Evolutionary conservation across 2,797 vertebrate genomes (phyloP).

Genomic region (Takifugu rubripes): DNA sequence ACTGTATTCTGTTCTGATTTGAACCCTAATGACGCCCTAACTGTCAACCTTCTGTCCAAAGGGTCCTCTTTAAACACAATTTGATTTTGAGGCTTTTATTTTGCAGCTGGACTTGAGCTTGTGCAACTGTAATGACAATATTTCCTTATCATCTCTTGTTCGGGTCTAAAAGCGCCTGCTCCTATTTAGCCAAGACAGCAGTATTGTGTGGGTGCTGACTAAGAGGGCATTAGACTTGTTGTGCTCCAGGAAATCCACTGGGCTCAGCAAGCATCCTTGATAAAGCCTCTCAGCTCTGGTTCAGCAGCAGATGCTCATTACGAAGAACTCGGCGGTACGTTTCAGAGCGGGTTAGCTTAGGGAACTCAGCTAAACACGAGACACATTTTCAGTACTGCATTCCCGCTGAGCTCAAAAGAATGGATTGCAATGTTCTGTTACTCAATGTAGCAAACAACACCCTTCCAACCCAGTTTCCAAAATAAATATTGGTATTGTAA

Average conservation of each 20-base stretch:
- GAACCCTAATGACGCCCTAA: no score
- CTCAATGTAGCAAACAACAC: no score
- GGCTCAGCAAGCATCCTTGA: slow-evolving; percentile 36
- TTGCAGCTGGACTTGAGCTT: no score
- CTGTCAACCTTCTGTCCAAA: no score
- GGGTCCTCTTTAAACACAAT: no score
- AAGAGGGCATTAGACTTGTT: slow-evolving; percentile 20
- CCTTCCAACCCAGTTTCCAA: neutral
- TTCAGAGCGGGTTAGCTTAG: slow-evolving; percentile 4
- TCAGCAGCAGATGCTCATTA: slow-evolving; percentile 34
- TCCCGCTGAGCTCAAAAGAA: no score
- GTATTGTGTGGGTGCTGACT: slow-evolving; percentile 15
- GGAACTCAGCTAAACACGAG: no score
- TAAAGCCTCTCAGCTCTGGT: slow-evolving; percentile 42
- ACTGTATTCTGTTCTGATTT: no score
- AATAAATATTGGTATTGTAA: neutral
- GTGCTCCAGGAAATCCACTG: slow-evolving; percentile 34
- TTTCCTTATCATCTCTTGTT: slow-evolving; percentile 3
- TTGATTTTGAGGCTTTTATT: no score
- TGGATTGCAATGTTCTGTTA: no score
- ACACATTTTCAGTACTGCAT: no score
- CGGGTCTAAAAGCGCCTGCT: slow-evolving; percentile 22
- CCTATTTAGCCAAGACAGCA: slow-evolving; percentile 30
- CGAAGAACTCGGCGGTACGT: slow-evolving; percentile 18
- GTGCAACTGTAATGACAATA: neutral